Conservation (phyloP, 2,113 vertebrate genomes). For the Colinus virginianus region DNA sequence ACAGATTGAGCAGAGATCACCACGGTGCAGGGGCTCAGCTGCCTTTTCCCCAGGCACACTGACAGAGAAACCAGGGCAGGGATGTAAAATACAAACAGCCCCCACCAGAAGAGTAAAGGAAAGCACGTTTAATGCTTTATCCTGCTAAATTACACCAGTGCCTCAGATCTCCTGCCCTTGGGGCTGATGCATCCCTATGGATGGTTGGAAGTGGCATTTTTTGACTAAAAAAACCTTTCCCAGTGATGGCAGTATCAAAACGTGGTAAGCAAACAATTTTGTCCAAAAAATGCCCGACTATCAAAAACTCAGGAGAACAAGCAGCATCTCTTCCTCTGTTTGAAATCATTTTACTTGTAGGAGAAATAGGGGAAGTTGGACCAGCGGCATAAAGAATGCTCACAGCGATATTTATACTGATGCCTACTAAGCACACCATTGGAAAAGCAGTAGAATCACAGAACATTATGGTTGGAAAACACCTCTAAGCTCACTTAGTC, state of each 20-base stretch:
- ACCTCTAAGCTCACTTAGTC: too few relatives aligned
- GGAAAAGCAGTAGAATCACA: not conserved
- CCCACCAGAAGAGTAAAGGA: not conserved
- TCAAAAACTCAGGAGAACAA: not conserved
- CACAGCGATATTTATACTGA: not conserved
- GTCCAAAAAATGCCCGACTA: not conserved
- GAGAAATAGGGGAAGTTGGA: not conserved
- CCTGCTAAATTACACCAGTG: not conserved
- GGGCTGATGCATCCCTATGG: not conserved
- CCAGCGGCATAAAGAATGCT: not conserved
- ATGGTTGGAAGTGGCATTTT: not conserved
- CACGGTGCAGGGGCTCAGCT: not conserved
- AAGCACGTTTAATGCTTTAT: too few relatives aligned
- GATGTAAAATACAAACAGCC: not conserved
- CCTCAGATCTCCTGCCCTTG: not conserved
- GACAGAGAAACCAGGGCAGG: not conserved
- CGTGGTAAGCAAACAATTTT: not conserved
- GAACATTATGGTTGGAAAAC: too few relatives aligned
- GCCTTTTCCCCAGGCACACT: not conserved
- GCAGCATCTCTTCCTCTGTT: not conserved
- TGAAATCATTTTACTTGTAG: not conserved
- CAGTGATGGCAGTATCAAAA: not conserved
- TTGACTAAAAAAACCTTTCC: not conserved
- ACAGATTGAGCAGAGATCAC: fast-evolving
- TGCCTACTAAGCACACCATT: not conserved